phyloP scores from a whole-genome alignment of 2,797 vertebrate genomes.

The Scolopax rusticola region DNA sequence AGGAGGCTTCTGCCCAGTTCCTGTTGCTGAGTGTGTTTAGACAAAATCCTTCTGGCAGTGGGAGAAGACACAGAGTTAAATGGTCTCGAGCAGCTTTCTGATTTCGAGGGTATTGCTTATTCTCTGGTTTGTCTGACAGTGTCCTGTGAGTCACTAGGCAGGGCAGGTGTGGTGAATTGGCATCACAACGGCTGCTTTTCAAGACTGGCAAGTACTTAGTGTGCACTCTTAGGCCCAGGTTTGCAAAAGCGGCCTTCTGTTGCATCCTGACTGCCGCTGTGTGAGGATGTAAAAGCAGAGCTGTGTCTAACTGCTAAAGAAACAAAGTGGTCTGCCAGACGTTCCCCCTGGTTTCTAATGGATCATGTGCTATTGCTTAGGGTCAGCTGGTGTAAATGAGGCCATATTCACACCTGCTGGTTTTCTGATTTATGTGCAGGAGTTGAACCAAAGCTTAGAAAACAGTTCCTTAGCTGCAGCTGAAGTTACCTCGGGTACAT shows the following conservation, averaged over 20 bases:
- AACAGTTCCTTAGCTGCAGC: not conserved
- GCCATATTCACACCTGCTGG: fast-evolving
- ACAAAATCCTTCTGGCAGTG: fast-evolving
- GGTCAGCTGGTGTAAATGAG: not conserved
- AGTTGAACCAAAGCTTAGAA: not conserved
- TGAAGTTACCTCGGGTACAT: not conserved
- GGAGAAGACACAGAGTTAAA: fast-evolving
- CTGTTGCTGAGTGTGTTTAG: fast-evolving
- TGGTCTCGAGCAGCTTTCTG: not conserved
- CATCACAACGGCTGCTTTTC: fast-evolving
- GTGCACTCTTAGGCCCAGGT: fast-evolving
- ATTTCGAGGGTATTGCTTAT: fast-evolving
- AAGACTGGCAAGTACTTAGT: fast-evolving
- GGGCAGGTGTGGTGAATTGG: not conserved
- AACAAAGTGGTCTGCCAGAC: not conserved
- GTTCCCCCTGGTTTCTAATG: not conserved
- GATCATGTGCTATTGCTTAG: not conserved
- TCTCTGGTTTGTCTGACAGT: fast-evolving
- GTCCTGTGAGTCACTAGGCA: not conserved
- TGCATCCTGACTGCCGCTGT: not conserved
- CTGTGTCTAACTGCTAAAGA: too few species aligned
- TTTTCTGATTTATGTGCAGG: not conserved
- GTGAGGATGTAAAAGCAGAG: not conserved
- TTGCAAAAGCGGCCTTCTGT: too few species aligned
- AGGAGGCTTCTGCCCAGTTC: not conserved